Conservation (phyloP, 2,888 invertebrate species). For the Deilephila porcellus region DNA sequence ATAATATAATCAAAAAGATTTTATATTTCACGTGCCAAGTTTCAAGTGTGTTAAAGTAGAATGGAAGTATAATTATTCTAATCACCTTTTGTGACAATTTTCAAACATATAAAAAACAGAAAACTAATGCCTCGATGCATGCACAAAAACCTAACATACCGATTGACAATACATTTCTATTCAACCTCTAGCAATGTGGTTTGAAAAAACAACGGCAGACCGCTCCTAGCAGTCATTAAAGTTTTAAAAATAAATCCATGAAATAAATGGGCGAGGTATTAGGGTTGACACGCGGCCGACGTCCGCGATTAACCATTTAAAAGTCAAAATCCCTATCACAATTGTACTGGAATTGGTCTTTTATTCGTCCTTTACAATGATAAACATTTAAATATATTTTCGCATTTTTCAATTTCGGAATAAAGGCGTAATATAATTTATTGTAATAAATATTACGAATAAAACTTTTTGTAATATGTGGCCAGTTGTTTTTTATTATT, state of each 20-base stretch:
- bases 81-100: too few species aligned
- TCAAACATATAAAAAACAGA: too few species aligned
- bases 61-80: too few species aligned
- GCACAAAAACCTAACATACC: background rate
- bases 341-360: background rate
- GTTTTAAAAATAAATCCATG: conserved; percentile 44
- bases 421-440: background rate
- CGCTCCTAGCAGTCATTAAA: conserved; percentile 30
- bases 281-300: conserved; percentile 42
- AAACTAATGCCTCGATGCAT: too few species aligned
- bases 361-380: background rate
- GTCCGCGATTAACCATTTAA: conserved; percentile 42
- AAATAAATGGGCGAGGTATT: conserved; percentile 42
- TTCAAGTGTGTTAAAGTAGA: too few species aligned
- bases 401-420: background rate
- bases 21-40: too few species aligned
- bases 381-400: background rate
- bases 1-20: too few species aligned
- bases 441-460: too few species aligned
- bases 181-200: background rate
- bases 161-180: background rate
- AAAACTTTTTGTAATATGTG: too few species aligned
- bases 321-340: conserved; percentile 34
- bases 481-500: too few species aligned
- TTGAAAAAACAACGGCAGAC: background rate